Conservation (phyloP, 2,797 vertebrate species). For the Fundulus diaphanus region DNA sequence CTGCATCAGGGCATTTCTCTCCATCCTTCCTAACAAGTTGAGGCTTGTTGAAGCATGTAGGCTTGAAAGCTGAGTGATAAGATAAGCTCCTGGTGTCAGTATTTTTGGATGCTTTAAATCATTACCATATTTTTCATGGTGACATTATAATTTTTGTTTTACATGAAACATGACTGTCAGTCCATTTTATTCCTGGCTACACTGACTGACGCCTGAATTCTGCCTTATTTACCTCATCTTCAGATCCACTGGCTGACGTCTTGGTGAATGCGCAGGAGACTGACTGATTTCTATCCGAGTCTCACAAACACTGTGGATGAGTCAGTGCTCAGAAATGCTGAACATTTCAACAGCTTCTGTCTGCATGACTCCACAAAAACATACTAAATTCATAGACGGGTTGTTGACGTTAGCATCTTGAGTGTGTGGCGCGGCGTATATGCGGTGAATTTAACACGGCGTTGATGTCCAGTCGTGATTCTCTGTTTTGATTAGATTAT, state of each 20-base stretch:
- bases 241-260: conserved; percentile 22
- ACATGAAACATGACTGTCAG: conserved; percentile 10
- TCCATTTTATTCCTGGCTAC: conserved; percentile 16
- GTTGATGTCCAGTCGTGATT: neutral
- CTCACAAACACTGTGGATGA: conserved; percentile 31
- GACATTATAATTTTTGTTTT: neutral
- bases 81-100: conserved; percentile 21
- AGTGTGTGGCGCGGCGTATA: neutral
- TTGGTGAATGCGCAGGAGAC: conserved; percentile 52
- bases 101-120: neutral
- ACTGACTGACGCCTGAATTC: neutral
- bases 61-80: conserved; percentile 15
- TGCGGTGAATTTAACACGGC: neutral
- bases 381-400: neutral
- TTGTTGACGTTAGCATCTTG: no score
- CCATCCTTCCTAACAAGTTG: conserved; percentile 14
- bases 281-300: conserved; percentile 52
- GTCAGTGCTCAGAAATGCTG: conserved; percentile 29
- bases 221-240: conserved; percentile 20
- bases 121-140: neutral
- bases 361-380: neutral
- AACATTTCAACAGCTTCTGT: neutral
- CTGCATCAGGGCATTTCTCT: conserved; percentile 13
- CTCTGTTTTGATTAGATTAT: neutral
- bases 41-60: conserved; percentile 41